Conservation (phyloP, 1,140 invertebrate genomes). For the Drosophila pruinosa region DNA sequence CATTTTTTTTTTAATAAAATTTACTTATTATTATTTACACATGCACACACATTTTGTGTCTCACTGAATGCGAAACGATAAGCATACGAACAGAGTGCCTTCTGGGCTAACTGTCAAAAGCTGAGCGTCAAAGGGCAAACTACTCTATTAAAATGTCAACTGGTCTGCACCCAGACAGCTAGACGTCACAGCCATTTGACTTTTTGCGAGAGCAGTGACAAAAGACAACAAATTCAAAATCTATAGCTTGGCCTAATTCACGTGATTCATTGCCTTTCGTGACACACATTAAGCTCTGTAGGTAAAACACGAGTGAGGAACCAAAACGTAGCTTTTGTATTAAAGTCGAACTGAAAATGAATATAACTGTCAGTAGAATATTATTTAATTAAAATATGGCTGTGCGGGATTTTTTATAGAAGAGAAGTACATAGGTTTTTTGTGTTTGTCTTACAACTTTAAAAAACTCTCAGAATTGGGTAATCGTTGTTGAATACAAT, state of each 20-base stretch:
- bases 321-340: too few relatives aligned
- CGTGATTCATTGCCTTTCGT: not conserved
- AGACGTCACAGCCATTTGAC: conserved; percentile 8
- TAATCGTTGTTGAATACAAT: too few relatives aligned
- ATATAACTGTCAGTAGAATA: too few relatives aligned
- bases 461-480: too few relatives aligned
- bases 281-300: not conserved
- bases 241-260: not conserved
- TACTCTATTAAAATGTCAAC: conserved; percentile 20
- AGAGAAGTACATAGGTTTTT: too few relatives aligned
- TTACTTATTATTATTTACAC: conserved; percentile 11
- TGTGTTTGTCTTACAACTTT: too few relatives aligned
- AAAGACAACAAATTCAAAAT: not conserved
- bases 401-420: too few relatives aligned
- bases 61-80: not conserved
- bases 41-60: not conserved
- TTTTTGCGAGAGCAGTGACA: not conserved
- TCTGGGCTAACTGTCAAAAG: conserved; percentile 20
- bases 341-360: too few relatives aligned
- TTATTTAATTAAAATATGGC: too few relatives aligned
- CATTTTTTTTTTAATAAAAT: not conserved
- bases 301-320: too few relatives aligned
- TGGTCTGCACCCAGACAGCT: not conserved
- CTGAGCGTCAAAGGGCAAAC: conserved; percentile 12
- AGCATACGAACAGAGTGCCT: not conserved